Evolutionary conservation across 2,888 invertebrate genomes (phyloP), one percentile per base, ranked within the genome.

Genomic region (Acronicta aceris): DNA sequence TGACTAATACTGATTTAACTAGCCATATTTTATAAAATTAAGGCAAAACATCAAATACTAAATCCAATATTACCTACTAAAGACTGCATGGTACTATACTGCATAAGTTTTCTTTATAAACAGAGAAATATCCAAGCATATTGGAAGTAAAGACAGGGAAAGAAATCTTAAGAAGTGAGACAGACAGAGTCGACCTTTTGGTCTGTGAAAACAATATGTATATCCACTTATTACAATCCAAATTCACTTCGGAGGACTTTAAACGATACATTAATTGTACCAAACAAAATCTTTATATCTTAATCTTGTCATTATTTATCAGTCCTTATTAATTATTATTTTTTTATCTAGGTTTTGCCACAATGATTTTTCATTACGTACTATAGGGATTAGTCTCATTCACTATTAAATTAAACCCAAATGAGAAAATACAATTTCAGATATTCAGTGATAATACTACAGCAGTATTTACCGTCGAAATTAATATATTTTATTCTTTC

Each of bases 171-270:
- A 54, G 36, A 72, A 74, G 56, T 72, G 71, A 65, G 74, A 78
- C 38, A 49, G 73, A 74, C n/a, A 65, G 52, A 68, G 62, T 41
- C 75, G 71, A 75, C 68, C 67, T 72, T 77, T 78, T 73, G 46
- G 59, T 76, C 25, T 55, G 43, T 43, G 55, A 65, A 62, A 62
- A 49, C 43, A 58, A 62, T 53, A 48, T 46, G 53, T 53, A 45
- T 46, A 59, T 49, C 6, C 46, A 62, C 21, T 33, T 38, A 42
- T 33, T 55, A 48, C 43, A 27, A 47, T 33, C 21, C 12, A 15
- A 46, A 56, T 67, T 63, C 27, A 58, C 50, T 56, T 33, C 48
- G 46, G 4, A 43, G 48, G 15, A 52, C 27, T 47, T 43, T 40
- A 27, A 46, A 52, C 21, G 6, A 21, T 17, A 33, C 33, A 17